Conservation (phyloP, 2,113 vertebrate genomes). For the Semnornis frantzii region DNA sequence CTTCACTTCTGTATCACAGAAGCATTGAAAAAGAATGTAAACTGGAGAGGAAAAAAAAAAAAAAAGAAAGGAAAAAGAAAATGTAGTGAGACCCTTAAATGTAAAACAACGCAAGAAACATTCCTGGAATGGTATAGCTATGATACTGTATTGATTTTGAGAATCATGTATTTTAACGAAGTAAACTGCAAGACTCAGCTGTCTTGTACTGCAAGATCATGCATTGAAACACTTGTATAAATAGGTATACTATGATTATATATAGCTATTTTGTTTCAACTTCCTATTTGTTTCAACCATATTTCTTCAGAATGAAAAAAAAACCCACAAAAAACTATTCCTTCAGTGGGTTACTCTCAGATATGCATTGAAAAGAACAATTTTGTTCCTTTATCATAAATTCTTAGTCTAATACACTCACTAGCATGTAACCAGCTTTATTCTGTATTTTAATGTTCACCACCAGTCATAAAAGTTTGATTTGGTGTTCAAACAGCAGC, state of each 20-base stretch:
- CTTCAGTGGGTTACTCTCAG: background rate
- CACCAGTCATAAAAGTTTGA: conserved; percentile 36
- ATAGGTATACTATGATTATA: background rate
- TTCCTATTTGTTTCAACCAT: background rate
- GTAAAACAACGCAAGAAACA: background rate
- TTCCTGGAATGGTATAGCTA: background rate
- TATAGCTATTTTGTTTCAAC: background rate
- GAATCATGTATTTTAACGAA: background rate
- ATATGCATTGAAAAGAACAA: background rate
- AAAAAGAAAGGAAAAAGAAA: background rate
- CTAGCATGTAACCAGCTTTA: background rate
- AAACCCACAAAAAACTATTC: background rate
- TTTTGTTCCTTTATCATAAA: background rate
- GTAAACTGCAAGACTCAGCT: background rate
- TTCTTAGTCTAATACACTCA: conserved; percentile 13
- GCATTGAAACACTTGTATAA: background rate
- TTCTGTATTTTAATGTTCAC: conserved; percentile 39
- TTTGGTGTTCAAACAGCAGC: conserved; percentile 42
- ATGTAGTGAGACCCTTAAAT: background rate
- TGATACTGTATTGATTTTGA: background rate
- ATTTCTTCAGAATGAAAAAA: background rate
- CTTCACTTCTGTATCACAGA: background rate
- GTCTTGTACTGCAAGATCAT: background rate
- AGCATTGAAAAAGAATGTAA: background rate
- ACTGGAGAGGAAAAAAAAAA: background rate